Evolutionary conservation across 2,888 invertebrate species (phyloP).

Genomic region (Tuberolachnus salignus): DNA sequence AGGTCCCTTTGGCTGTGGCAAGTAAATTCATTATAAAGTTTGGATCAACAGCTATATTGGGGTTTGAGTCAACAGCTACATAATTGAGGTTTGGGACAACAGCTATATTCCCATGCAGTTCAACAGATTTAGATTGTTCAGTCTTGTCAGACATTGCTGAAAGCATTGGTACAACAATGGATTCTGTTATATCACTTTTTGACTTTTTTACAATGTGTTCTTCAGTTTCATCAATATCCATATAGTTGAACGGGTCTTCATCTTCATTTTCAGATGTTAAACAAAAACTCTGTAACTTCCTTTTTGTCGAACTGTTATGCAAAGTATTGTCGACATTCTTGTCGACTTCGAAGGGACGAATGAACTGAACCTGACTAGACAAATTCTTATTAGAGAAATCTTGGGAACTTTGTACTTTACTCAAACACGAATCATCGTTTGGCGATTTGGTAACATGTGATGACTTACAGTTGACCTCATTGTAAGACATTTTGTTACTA

Average conservation of each 20-base stretch:
- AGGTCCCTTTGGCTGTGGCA: slow-evolving; percentile 17
- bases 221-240: slow-evolving; percentile 42
- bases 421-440: slow-evolving; percentile 21
- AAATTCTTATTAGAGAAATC: not conserved
- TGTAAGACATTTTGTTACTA: not conserved
- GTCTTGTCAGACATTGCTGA: not conserved
- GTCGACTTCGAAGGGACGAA: not conserved
- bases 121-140: not conserved
- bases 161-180: not conserved
- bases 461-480: too few relatives aligned
- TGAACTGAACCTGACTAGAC: not conserved
- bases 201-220: slow-evolving; percentile 8
- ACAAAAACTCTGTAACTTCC: slow-evolving; percentile 17
- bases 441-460: not conserved
- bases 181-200: not conserved
- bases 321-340: not conserved
- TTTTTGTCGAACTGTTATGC: not conserved
- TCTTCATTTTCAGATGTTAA: not conserved
- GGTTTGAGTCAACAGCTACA: not conserved
- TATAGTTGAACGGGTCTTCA: slow-evolving; percentile 16
- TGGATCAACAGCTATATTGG: not conserved
- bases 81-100: too few relatives aligned
- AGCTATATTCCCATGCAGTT: too few relatives aligned
- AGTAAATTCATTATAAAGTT: slow-evolving; percentile 35
- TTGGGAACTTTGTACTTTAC: not conserved